These are phyloP conservation scores for Octomys mimax DNA, from an alignment of 2,797 vertebrate species.

Conservation along the genomic window DNA sequence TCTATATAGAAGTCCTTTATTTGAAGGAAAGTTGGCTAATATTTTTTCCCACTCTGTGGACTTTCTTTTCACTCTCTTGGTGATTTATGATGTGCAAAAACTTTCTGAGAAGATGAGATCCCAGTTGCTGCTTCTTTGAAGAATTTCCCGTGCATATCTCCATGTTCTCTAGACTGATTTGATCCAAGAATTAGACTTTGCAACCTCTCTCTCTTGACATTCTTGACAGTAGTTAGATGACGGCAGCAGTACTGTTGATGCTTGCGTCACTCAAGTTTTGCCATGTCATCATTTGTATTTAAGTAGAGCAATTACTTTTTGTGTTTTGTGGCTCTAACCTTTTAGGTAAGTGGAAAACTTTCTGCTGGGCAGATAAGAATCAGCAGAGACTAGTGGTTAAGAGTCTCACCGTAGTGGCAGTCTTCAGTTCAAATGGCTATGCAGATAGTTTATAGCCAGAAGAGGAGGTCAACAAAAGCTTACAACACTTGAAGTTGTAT, in stretches of 20 bases:
- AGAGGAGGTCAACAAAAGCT: background rate
- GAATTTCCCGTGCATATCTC: no score
- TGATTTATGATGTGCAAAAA: no score
- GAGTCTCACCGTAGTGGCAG: background rate
- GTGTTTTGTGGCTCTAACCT: background rate
- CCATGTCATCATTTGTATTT: background rate
- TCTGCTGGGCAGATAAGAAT: background rate
- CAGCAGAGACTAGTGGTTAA: background rate
- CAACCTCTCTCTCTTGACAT: background rate
- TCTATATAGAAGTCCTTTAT: no score
- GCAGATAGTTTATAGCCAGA: background rate
- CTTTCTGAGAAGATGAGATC: no score
- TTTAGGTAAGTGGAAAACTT: background rate
- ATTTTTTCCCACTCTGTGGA: no score
- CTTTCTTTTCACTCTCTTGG: no score
- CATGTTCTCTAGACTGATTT: background rate
- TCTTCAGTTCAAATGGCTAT: background rate
- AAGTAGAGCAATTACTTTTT: background rate
- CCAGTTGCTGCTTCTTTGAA: no score
- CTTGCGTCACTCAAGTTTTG: background rate
- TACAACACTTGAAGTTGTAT: background rate
- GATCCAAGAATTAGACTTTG: background rate
- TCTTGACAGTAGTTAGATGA: background rate
- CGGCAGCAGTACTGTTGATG: no score
- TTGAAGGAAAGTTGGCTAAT: no score